Percentiles rank a stretch among this genome's conserved stretches.
Conservation (phyloP, 2,113 vertebrate species). For the Amblyopsis rosae region DNA sequence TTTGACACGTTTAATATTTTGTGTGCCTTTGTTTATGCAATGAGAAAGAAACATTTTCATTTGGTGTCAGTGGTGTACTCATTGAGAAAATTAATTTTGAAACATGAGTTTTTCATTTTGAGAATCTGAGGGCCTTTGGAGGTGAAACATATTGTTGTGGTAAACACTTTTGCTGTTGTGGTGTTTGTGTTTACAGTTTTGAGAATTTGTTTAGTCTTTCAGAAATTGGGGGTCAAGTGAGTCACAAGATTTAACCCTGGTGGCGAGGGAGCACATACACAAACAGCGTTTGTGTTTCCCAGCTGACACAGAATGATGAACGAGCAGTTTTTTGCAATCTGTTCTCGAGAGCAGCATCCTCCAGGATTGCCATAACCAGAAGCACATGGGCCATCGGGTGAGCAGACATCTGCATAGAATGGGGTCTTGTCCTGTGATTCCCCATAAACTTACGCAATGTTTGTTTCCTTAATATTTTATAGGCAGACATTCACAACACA, state of each 20-base stretch:
- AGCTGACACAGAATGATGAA: neutral
- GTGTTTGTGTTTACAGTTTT: too few relatives aligned
- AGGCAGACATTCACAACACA: neutral
- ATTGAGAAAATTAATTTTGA: too few relatives aligned
- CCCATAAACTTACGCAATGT: constrained; percentile 25
- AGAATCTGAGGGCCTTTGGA: too few relatives aligned
- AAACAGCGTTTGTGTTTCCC: neutral
- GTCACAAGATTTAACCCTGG: neutral
- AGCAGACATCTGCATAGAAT: neutral
- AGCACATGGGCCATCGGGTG: constrained; percentile 6
- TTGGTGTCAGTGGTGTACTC: too few relatives aligned
- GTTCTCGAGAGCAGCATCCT: neutral
- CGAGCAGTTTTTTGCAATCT: neutral
- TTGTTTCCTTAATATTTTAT: constrained; percentile 9
- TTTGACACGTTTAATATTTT: too few relatives aligned
- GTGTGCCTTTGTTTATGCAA: too few relatives aligned
- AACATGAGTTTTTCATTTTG: too few relatives aligned
- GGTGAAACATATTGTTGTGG: too few relatives aligned
- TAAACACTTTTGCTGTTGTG: too few relatives aligned
- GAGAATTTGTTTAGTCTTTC: too few relatives aligned
- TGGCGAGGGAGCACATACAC: neutral
- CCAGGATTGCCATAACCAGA: neutral
- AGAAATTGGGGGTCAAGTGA: neutral
- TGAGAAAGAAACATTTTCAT: too few relatives aligned
- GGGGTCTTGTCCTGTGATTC: constrained; percentile 1